These are phyloP conservation scores for Cichlasoma orientale DNA, from an alignment of 2,797 vertebrate genomes.

Conservation along the genomic window DNA sequence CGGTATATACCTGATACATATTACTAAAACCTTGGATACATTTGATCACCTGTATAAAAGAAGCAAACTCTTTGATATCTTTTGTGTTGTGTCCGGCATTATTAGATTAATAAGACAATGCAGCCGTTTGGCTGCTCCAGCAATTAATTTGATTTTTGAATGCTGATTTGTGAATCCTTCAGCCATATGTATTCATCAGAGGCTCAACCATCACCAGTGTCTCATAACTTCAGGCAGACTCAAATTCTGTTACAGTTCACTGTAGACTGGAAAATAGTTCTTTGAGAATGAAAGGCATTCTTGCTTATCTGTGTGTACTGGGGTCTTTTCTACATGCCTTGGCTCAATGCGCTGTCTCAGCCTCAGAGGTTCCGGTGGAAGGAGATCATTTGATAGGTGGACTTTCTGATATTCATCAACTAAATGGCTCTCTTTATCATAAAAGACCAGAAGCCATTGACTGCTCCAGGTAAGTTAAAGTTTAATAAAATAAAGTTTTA, in stretches of 20 bases:
- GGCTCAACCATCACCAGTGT: not conserved
- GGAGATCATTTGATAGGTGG: constrained; percentile 79
- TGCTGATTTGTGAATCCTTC: constrained; percentile 48
- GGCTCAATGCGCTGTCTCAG: not conserved
- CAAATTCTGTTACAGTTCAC: not conserved
- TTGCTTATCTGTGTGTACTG: constrained; percentile 38
- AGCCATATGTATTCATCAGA: not conserved
- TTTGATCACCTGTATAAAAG: not conserved
- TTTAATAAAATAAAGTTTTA: not conserved
- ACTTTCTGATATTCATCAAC: constrained; percentile 73
- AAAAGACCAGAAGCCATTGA: constrained; percentile 50
- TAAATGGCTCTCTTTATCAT: not conserved
- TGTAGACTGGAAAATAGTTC: not conserved
- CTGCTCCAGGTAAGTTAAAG: constrained; percentile 71
- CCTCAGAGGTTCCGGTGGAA: constrained; percentile 65
- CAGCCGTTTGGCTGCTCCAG: not conserved
- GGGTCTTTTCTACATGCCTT: not conserved
- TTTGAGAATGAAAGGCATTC: constrained; percentile 16
- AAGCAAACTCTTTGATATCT: not conserved
- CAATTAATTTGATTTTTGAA: constrained; percentile 39
- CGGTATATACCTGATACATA: no score
- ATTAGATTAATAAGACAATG: not conserved
- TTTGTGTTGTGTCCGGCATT: not conserved
- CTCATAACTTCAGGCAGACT: not conserved
- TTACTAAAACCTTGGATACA: not conserved